A percentile compares a stretch with the other conserved stretches of the same genome.
Conservation (phyloP, 2,888 invertebrate species). For the Acanthosoma haemorrhoidale region DNA sequence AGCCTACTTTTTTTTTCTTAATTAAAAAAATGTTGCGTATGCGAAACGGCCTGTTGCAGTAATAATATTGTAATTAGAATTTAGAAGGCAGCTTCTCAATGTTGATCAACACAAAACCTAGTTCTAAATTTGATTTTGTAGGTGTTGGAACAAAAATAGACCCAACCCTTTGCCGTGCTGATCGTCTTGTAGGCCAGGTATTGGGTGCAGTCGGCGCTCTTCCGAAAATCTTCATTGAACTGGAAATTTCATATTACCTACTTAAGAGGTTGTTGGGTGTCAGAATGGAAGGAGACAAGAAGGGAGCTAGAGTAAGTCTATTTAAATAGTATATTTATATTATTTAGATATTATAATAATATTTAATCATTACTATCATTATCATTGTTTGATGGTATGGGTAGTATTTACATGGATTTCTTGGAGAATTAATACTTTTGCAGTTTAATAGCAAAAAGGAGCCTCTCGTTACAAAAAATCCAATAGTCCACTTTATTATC, state of each 20-base stretch:
- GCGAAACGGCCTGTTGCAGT: too few species aligned
- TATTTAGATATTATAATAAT: too few species aligned
- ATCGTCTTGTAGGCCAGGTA: conserved; percentile 94
- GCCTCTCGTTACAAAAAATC: too few species aligned
- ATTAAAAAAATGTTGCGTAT: too few species aligned
- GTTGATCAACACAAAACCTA: not conserved
- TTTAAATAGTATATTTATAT: not conserved
- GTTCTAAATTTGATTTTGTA: conserved; percentile 41
- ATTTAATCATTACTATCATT: too few species aligned
- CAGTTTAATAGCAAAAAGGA: too few species aligned
- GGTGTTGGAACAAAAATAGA: conserved; percentile 98
- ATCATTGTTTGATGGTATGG: too few species aligned
- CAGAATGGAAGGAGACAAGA: conserved; percentile 97
- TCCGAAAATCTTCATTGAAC: conserved; percentile 94
- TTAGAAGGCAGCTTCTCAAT: not conserved
- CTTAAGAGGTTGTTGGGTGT: conserved; percentile 93
- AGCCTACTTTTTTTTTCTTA: not conserved
- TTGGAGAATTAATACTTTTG: too few species aligned
- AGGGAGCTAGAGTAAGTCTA: conserved; percentile 79
- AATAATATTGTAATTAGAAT: not conserved
- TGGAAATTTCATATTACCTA: conserved; percentile 96
- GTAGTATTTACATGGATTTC: too few species aligned
- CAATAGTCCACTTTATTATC: too few species aligned
- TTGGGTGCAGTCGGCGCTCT: conserved; percentile 93
- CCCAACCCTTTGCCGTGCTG: conserved; percentile 96